Percentiles rank a stretch among this genome's conserved stretches.
phyloP scores from a whole-genome alignment of 2,113 vertebrate genomes.

The Saimiri boliviensis region DNA sequence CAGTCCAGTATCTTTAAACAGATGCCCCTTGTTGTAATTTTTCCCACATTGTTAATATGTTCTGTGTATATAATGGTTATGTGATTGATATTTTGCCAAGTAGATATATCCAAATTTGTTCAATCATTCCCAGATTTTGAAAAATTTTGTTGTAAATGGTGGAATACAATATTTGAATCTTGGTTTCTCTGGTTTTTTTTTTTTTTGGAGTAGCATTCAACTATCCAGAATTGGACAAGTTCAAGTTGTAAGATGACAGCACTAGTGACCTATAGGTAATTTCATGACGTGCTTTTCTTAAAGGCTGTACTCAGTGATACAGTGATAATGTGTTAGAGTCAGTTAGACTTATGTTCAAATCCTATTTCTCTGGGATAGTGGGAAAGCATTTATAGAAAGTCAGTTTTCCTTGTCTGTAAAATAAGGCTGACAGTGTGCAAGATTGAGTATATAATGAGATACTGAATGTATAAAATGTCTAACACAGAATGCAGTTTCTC shows the following conservation, averaged over 20 bases:
- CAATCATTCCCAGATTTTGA: not conserved
- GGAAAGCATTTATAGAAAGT: constrained; percentile 36
- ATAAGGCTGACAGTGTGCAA: not conserved
- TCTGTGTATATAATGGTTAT: not conserved
- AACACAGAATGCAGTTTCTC: not conserved
- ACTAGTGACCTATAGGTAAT: constrained; percentile 89
- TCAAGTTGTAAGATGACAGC: constrained; percentile 94
- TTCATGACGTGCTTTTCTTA: not conserved
- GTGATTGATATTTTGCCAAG: not conserved
- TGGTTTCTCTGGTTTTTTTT: not conserved
- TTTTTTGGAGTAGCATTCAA: constrained; percentile 83
- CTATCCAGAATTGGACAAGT: constrained; percentile 91
- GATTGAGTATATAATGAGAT: not conserved
- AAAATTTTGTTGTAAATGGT: not conserved
- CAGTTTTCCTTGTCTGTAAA: constrained; percentile 5
- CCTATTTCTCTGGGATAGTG: not conserved
- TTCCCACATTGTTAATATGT: not conserved
- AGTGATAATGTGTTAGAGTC: not conserved
- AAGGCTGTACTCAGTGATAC: not conserved
- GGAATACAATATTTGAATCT: not conserved
- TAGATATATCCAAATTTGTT: constrained; percentile 4
- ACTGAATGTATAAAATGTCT: not conserved
- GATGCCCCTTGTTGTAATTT: not conserved
- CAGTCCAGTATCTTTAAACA: not conserved
- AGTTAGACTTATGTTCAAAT: not conserved